A percentile compares a stretch with the other conserved stretches of the same genome.
Conservation (phyloP, 1,140 invertebrate genomes). For the Caenorhabditis inopinata region DNA sequence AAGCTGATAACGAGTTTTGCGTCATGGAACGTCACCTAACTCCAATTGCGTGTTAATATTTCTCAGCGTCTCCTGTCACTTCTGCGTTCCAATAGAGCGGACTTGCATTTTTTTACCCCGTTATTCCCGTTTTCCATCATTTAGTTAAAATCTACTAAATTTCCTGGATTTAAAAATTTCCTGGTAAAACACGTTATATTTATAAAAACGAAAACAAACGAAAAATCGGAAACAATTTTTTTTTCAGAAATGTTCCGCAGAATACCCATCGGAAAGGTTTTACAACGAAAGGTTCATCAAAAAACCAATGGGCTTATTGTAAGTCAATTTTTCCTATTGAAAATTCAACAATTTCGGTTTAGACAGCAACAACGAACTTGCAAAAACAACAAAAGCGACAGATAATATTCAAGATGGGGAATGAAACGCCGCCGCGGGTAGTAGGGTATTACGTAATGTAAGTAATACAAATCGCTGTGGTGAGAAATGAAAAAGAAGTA, state of each 20-base stretch:
- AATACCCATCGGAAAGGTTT: not conserved
- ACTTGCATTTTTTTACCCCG: too few relatives aligned
- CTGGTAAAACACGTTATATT: too few relatives aligned
- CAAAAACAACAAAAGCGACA: slow-evolving; percentile 29
- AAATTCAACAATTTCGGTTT: not conserved
- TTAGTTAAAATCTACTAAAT: too few relatives aligned
- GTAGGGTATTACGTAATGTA: slow-evolving; percentile 59
- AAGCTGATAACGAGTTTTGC: too few relatives aligned
- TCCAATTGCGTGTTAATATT: too few relatives aligned
- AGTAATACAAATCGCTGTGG: slow-evolving; percentile 41
- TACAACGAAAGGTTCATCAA: not conserved
- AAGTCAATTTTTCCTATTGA: not conserved
- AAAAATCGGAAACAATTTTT: not conserved
- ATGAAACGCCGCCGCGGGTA: slow-evolving; percentile 48
- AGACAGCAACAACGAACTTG: not conserved
- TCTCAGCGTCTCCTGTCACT: too few relatives aligned
- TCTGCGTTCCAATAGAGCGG: too few relatives aligned
- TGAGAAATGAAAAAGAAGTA: not conserved
- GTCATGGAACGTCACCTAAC: too few relatives aligned
- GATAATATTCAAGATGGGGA: slow-evolving; percentile 56
- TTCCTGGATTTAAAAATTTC: too few relatives aligned
- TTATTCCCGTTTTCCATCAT: too few relatives aligned
- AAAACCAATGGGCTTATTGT: slow-evolving; percentile 20
- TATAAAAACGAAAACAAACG: not conserved
- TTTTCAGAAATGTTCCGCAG: slow-evolving; percentile 17